phyloP scores from a whole-genome alignment of 1,140 invertebrate species.

The Neelides sp. region DNA sequence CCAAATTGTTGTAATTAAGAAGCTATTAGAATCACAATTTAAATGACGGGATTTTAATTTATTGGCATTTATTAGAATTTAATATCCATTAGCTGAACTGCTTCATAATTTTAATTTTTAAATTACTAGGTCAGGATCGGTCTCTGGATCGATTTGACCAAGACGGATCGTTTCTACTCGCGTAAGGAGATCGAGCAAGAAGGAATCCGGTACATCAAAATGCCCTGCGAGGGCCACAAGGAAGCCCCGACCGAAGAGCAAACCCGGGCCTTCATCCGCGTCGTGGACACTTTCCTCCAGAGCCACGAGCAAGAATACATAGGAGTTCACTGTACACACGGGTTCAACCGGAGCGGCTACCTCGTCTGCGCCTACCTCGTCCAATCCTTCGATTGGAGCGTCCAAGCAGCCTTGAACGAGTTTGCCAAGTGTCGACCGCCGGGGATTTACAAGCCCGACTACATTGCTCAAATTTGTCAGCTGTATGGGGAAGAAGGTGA shows the following conservation, averaged over 20 bases:
- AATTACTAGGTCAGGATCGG: conserved; percentile 62
- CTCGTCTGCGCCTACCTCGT: conserved; percentile 83
- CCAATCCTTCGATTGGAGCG: conserved; percentile 56
- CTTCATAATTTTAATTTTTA: conserved; percentile 10
- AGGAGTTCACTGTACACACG: conserved; percentile 95
- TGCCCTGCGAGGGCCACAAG: conserved; percentile 73
- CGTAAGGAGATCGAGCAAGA: conserved; percentile 57
- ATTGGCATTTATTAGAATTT: no score
- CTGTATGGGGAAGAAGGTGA: conserved; percentile 65
- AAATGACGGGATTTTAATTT: no score
- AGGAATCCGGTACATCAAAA: conserved; percentile 67
- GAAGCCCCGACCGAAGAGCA: conserved; percentile 65
- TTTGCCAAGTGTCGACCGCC: conserved; percentile 53
- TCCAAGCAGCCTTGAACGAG: conserved; percentile 62
- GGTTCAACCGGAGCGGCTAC: conserved; percentile 96
- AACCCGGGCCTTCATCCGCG: conserved; percentile 58
- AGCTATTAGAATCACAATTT: no score
- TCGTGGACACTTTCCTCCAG: conserved; percentile 69
- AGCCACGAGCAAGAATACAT: conserved; percentile 65
- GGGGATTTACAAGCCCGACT: conserved; percentile 58
- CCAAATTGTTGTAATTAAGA: no score
- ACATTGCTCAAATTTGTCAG: conserved; percentile 45
- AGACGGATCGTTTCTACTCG: conserved; percentile 85
- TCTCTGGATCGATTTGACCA: conserved; percentile 91
- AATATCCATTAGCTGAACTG: background rate